Percentiles rank a stretch among this genome's conserved stretches.
Conservation (phyloP, 2,797 vertebrate species). For the Sebastes dallii region DNA sequence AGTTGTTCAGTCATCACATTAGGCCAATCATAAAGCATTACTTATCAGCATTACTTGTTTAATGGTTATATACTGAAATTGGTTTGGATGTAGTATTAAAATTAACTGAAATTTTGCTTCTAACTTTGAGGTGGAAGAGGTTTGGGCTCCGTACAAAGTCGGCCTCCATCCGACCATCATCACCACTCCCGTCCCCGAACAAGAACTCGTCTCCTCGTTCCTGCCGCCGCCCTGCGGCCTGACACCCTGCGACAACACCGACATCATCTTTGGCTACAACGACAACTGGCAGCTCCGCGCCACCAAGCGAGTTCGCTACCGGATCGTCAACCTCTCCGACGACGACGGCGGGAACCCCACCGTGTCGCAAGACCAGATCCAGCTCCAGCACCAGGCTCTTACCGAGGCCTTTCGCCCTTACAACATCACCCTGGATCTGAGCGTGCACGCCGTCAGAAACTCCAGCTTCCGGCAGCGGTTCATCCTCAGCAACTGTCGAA, state of each 20-base stretch:
- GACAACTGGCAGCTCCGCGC: conserved; percentile 85
- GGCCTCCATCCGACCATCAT: conserved; percentile 81
- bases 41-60: background rate
- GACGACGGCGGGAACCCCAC: conserved; percentile 85
- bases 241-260: conserved; percentile 90
- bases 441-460: conserved; percentile 82
- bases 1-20: background rate
- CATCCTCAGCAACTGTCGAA: conserved; percentile 93
- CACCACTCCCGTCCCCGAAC: conserved; percentile 73
- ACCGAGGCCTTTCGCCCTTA: conserved; percentile 87
- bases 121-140: conserved; percentile 69
- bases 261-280: conserved; percentile 90
- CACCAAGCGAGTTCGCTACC: conserved; percentile 87
- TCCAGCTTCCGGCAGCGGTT: conserved; percentile 86
- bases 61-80: background rate
- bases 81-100: background rate
- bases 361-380: conserved; percentile 85
- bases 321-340: conserved; percentile 90
- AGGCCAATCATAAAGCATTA: background rate
- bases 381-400: conserved; percentile 86
- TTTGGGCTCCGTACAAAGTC: conserved; percentile 85
- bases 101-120: background rate
- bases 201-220: conserved; percentile 82
- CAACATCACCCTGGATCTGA: conserved; percentile 93
- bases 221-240: conserved; percentile 88